phyloP scores from a whole-genome alignment of 2,113 vertebrate genomes.

The Henicopernis longicauda region DNA sequence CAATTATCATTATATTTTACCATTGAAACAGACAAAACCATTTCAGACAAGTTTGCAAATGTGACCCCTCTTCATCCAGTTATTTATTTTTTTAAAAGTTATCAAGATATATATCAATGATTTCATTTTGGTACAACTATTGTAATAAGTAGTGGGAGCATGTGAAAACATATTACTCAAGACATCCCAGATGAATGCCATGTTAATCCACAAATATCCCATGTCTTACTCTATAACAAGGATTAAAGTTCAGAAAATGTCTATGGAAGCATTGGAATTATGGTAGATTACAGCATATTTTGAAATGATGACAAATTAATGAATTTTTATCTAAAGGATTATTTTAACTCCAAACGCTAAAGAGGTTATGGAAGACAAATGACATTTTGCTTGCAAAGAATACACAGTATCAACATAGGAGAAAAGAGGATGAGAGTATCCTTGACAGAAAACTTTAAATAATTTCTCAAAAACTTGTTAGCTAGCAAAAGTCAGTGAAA shows the following conservation, averaged over 20 bases:
- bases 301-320: neutral
- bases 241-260: neutral
- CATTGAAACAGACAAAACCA: neutral
- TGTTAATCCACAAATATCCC: neutral
- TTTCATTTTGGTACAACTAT: neutral
- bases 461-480: neutral
- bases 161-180: neutral
- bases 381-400: neutral
- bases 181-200: neutral
- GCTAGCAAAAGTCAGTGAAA: neutral
- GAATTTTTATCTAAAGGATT: neutral
- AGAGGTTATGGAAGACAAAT: neutral
- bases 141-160: neutral
- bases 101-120: neutral
- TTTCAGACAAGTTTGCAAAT: neutral
- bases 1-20: neutral
- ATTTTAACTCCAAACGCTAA: neutral
- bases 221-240: neutral
- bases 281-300: neutral
- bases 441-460: neutral
- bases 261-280: neutral
- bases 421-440: neutral
- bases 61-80: neutral
- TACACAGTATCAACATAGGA: neutral
- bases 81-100: neutral